Percentiles rank a stretch among this genome's conserved stretches.
Evolutionary conservation across 2,888 invertebrate genomes (phyloP).

Genomic region (Rotaria sp.): DNA sequence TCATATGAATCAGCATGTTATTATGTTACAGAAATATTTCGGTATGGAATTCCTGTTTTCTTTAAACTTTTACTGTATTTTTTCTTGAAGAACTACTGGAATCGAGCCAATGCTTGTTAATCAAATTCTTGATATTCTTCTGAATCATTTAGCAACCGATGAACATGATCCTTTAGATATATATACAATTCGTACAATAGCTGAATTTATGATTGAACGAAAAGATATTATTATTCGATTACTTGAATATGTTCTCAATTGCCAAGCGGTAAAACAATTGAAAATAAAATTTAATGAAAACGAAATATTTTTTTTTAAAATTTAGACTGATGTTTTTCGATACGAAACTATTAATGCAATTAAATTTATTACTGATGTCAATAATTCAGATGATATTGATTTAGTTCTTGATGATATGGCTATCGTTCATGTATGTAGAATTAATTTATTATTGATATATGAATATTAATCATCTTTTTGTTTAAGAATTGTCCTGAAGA

Average conservation of each 20-base stretch:
- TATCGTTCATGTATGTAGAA: neutral
- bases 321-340: neutral
- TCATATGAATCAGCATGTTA: constrained; percentile 2
- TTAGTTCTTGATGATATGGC: neutral
- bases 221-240: neutral
- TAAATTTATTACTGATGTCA: neutral
- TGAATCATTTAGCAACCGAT: neutral
- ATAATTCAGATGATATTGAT: neutral
- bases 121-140: neutral
- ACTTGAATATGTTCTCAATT: neutral
- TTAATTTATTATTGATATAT: neutral
- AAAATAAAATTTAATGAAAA: neutral
- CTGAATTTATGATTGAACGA: constrained; percentile 2
- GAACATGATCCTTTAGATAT: neutral
- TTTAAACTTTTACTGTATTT: neutral
- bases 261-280: neutral
- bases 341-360: neutral
- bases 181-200: neutral
- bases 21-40: neutral
- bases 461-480: neutral
- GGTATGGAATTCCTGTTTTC: neutral
- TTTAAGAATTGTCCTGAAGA: neutral
- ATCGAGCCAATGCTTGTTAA: neutral
- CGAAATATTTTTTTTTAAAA: neutral
- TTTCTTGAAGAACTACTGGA: neutral